phyloP scores from a whole-genome alignment of 2,113 vertebrate species.

The Amia ocellicauda region DNA sequence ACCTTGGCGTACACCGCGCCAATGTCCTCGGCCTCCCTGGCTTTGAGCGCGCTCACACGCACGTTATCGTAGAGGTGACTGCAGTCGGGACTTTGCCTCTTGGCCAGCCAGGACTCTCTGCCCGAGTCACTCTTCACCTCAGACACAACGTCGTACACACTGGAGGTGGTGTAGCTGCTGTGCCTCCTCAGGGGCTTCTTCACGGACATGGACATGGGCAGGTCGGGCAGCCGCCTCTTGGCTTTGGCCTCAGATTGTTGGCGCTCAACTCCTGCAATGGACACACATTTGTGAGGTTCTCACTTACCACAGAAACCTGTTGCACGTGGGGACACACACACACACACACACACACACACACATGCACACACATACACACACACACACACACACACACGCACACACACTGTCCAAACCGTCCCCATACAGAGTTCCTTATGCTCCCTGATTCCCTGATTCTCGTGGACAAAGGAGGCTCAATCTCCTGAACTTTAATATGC shows the following conservation, averaged over 20 bases:
- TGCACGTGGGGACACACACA: too few species aligned
- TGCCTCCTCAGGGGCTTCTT: not conserved
- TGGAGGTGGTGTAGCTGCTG: conserved; percentile 3
- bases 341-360: not conserved
- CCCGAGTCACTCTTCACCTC: conserved; percentile 1
- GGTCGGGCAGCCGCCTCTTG: conserved; percentile 12
- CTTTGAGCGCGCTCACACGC: not conserved
- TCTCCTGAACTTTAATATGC: too few species aligned
- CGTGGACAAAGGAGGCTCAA: too few species aligned
- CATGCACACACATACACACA: not conserved
- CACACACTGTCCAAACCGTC: too few species aligned
- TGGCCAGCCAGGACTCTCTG: not conserved
- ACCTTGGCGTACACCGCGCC: not conserved
- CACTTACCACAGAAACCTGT: too few species aligned
- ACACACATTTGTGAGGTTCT: too few species aligned
- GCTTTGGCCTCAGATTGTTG: not conserved
- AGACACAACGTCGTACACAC: conserved; percentile 7
- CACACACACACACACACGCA: not conserved
- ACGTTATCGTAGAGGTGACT: conserved; percentile 9
- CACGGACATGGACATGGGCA: not conserved
- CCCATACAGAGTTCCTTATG: too few species aligned
- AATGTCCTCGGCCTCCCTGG: not conserved
- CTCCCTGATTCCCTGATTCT: too few species aligned
- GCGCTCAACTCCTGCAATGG: not conserved
- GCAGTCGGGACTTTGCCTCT: not conserved